These are phyloP conservation scores for Amiota mariae DNA, from an alignment of 2,888 invertebrate genomes.

Conservation along the genomic window DNA sequence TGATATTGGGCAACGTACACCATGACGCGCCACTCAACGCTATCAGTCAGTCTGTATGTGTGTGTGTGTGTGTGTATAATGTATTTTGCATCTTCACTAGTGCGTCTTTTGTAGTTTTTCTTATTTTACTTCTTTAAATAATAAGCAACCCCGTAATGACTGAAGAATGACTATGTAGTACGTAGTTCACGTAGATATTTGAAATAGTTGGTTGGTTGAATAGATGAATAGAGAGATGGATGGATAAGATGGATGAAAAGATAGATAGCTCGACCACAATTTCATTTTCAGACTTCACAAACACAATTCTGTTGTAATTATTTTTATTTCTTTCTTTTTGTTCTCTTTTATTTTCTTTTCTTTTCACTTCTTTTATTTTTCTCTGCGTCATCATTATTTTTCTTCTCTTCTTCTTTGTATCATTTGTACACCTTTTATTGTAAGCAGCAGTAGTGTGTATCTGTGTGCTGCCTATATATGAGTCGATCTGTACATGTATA, in stretches of 20 bases:
- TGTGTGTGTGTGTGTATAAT: not conserved
- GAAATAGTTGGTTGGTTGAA: not conserved
- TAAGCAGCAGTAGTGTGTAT: slow-evolving; percentile 37
- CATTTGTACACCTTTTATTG: slow-evolving; percentile 62
- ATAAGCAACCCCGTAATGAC: not conserved
- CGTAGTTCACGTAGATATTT: slow-evolving; percentile 42
- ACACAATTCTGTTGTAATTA: slow-evolving; percentile 57
- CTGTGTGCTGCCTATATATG: slow-evolving; percentile 34
- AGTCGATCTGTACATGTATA: slow-evolving; percentile 25
- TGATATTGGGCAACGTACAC: too few species aligned
- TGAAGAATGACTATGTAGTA: too few species aligned
- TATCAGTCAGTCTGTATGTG: not conserved
- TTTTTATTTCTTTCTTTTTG: slow-evolving; percentile 58
- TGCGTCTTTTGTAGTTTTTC: not conserved
- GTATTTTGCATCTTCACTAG: not conserved
- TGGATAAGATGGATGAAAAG: slow-evolving; percentile 43
- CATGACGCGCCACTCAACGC: too few species aligned
- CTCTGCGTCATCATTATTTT: slow-evolving; percentile 67
- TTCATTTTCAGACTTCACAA: slow-evolving; percentile 43
- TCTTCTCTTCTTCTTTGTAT: slow-evolving; percentile 64
- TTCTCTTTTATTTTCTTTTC: slow-evolving; percentile 63
- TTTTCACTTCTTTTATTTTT: slow-evolving; percentile 61
- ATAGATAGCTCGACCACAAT: slow-evolving; percentile 49
- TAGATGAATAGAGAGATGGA: slow-evolving; percentile 29
- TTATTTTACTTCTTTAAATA: too few species aligned